Base-by-base conservation (phyloP, 1,140 invertebrate species). In the Drosophila asahinai region DNA sequence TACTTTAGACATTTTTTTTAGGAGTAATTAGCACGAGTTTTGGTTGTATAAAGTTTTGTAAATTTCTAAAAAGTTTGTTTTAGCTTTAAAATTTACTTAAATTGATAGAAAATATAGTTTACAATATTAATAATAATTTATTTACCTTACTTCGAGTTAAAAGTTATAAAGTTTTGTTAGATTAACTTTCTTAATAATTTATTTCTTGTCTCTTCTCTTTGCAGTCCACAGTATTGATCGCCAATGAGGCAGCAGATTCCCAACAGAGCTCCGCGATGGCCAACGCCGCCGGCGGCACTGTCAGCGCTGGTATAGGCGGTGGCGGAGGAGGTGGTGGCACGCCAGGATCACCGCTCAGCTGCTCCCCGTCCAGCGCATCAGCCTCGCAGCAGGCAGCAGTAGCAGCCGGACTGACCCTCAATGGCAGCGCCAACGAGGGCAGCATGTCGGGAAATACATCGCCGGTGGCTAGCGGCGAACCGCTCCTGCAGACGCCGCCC, bases 161-260 rank as follows among this genome's bases (percentile, higher is more conserved):
- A 49, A 55, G 4, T 49, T 4, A 33, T 25, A 14, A 9, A 11
- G 17, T 27, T 22, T 48, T n/a, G 6, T 3, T 33, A n/a, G 15
- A 52, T 54, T 33, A n/a, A 36, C 4, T 58, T 48, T 51, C 55
- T 63, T 57, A 81, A 66, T 74, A 33, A 45, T 38, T 14, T 42
- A 9, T 58, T 58, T 63, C n/a, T 33, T 42, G n/a, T 61, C 11
- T 72, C 36, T 57, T 57, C 2, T 58, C 71, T 61, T 60, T 76
- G 40, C 80, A 92, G 91, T 92, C 91, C 70, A 92, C 91, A 92
- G 91, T 92, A 92, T 92, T 92, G 91, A 84, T 92, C 83, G 86
- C 86, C 86, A 91, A 66, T 71, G 86, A 90, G 71, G 82, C 82
- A 82, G 71, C 79, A 64, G 86, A 91, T 52, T 71, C 86, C 63